Conservation (phyloP, 1,140 invertebrate species). For the Thaumetopoea pityocampa region DNA sequence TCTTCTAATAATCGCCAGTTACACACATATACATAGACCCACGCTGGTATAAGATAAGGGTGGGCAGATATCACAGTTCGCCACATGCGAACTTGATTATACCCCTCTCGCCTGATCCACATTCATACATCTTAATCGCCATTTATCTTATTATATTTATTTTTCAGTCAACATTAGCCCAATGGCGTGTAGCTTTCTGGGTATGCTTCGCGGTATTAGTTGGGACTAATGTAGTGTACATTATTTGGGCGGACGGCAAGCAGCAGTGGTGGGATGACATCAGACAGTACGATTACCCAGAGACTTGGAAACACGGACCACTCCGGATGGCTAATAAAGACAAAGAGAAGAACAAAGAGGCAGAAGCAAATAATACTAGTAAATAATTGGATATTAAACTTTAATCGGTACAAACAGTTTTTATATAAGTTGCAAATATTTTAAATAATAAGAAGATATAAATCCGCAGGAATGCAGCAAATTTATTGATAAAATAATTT, state of each 20-base stretch:
- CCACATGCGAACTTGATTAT: background rate
- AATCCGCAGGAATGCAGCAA: no score
- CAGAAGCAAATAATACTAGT: slow-evolving; percentile 29
- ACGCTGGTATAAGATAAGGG: no score
- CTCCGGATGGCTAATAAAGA: slow-evolving; percentile 44
- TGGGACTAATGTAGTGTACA: slow-evolving; percentile 84
- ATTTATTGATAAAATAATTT: no score
- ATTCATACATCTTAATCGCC: background rate
- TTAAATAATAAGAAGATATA: no score
- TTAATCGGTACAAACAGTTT: no score
- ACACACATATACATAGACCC: no score
- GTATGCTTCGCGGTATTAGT: slow-evolving; percentile 84
- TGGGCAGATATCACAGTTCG: no score
- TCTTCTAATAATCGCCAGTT: no score
- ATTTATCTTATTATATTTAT: slow-evolving; percentile 17
- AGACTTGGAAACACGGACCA: slow-evolving; percentile 56
- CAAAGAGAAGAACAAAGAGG: slow-evolving; percentile 53
- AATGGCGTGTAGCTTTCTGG: slow-evolving; percentile 91
- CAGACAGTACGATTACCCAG: slow-evolving; percentile 56
- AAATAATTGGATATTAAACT: no score
- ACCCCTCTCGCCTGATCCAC: background rate
- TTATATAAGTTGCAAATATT: no score
- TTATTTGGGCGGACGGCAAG: slow-evolving; percentile 82
- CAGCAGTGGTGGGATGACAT: slow-evolving; percentile 83
- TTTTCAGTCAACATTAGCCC: slow-evolving; percentile 81